A percentile compares a stretch with the other conserved stretches of the same genome.
These are phyloP conservation scores for Grammomys dolichurus DNA, from an alignment of 2,113 vertebrate genomes.

Conservation along the genomic window DNA sequence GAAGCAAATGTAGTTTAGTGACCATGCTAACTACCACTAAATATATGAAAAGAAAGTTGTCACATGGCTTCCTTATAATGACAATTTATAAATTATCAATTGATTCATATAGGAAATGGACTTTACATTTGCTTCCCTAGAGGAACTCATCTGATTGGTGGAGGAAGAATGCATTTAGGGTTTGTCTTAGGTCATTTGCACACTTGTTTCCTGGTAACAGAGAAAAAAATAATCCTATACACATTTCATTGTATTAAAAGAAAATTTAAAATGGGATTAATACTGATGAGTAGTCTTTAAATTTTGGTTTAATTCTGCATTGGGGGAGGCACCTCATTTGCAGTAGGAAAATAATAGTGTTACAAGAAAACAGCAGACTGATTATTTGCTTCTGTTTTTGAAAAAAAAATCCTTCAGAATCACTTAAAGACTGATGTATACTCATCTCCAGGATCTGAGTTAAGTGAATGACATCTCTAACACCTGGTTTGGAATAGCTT, in stretches of 20 bases:
- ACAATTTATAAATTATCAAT: not conserved
- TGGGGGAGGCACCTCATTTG: not conserved
- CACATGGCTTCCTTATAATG: not conserved
- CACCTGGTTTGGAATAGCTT: not conserved
- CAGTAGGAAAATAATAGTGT: not conserved
- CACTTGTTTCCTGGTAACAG: not conserved
- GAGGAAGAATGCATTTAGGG: not conserved
- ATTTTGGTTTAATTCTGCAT: slow-evolving; percentile 11
- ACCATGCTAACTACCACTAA: not conserved
- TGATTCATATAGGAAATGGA: not conserved
- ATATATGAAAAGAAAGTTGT: not conserved
- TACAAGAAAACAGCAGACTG: not conserved
- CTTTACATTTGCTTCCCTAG: not conserved
- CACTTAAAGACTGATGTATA: not conserved
- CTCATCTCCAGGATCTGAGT: not conserved
- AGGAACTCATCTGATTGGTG: not conserved
- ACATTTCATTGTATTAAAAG: not conserved
- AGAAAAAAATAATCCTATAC: not conserved
- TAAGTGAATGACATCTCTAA: not conserved
- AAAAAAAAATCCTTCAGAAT: not conserved
- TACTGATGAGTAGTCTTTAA: not conserved
- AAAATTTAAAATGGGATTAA: slow-evolving; percentile 15
- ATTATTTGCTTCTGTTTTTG: slow-evolving; percentile 12
- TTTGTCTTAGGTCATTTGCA: slow-evolving; percentile 5
- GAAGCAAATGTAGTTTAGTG: not conserved